Evolutionary conservation across 2,113 vertebrate genomes (phyloP), one percentile per base, ranked within the genome.

Genomic region (Monopterus albus): DNA sequence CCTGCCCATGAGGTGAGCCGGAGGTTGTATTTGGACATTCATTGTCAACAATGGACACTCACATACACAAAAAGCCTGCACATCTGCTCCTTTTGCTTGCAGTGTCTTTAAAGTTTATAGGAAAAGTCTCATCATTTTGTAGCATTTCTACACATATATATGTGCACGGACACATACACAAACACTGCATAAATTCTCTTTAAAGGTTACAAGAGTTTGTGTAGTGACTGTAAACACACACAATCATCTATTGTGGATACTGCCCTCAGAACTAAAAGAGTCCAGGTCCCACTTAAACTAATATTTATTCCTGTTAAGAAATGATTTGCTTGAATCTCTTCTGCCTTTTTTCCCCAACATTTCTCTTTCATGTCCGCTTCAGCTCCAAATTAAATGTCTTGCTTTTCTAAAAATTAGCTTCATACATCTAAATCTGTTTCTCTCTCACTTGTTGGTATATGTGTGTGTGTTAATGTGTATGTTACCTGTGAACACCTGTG

Each of bases 1-100:
- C 86, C 82, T 85, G 79, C 85, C 92, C 66, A 83, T 76, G 82
- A 85, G 91, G 90, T 92, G 85, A 92, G 77, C 58, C 28, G 66
- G 79, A 91, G 89, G 89, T 91, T 79, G 78, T 78, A 40, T 78
- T 79, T 13, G 59, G 72, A 60, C 79, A 72, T 83, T 84, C 75
- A 84, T 63, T 80, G 78, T 86, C 80, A 82, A 72, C 14, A 6
- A 50, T 38, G 62, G 75, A 43, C 58, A 50, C n/a, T 51, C 57
- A 59, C 12, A 66, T 65, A 68, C 58, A 83, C 38, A 38, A 31
- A 65, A 57, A 29, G 45, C 40, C 38, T 28, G 45, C 17, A 46
- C 46, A 47, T 42, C 14, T 36, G 11, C 20, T 77, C 47, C 9
- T 58, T 17, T 38, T 15, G 50, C 47, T 52, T 20, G 20, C 53